phyloP scores from a whole-genome alignment of 1,140 invertebrate genomes.

The Eueides isabella region DNA sequence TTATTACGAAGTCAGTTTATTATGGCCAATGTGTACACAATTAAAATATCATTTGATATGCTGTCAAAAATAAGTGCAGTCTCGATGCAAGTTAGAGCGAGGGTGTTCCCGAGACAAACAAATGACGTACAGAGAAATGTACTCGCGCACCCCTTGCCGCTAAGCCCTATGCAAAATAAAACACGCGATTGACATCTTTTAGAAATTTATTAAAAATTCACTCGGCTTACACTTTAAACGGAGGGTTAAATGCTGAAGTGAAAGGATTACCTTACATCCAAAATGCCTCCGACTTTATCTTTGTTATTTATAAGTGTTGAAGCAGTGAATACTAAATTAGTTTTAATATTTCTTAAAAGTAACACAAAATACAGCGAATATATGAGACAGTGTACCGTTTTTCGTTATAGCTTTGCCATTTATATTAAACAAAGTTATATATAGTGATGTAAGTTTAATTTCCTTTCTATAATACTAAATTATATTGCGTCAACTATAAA shows the following conservation, averaged over 20 bases:
- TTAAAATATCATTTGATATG: conserved; percentile 77
- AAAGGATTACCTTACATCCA: conserved; percentile 71
- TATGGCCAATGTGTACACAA: conserved; percentile 59
- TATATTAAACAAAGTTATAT: too few species aligned
- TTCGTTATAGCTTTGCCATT: too few species aligned
- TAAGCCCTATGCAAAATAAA: conserved; percentile 81
- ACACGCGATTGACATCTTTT: conserved; percentile 81
- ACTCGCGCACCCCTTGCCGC: conserved; percentile 75
- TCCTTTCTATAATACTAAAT: too few species aligned
- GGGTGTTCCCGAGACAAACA: conserved; percentile 66
- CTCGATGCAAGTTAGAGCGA: conserved; percentile 49
- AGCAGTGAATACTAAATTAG: conserved; percentile 6
- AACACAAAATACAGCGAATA: too few species aligned
- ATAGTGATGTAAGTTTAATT: too few species aligned
- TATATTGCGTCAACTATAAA: too few species aligned
- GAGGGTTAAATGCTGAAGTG: conserved; percentile 76
- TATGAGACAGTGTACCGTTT: too few species aligned
- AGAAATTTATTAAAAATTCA: conserved; percentile 82
- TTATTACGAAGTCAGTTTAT: conserved; percentile 41
- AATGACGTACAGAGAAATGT: conserved; percentile 82
- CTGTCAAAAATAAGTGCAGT: conserved; percentile 77
- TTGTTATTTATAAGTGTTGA: conserved; percentile 42
- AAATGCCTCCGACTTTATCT: conserved; percentile 43
- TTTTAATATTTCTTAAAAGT: conserved; percentile 11
- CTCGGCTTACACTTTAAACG: conserved; percentile 76